These are phyloP conservation scores for Smutsia gigantea DNA, from an alignment of 2,797 vertebrate genomes.

Conservation along the genomic window DNA sequence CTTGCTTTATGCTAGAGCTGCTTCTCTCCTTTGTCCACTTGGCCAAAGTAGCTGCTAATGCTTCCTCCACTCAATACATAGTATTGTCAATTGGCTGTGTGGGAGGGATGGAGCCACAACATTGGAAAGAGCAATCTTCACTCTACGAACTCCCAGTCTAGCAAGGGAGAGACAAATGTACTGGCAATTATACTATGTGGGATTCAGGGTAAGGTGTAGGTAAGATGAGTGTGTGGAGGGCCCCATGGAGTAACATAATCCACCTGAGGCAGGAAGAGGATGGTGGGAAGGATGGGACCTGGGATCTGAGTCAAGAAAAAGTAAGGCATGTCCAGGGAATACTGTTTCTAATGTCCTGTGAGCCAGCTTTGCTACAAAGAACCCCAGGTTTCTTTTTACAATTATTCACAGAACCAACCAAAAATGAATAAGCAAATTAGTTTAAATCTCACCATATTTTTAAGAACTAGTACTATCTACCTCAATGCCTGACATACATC, in stretches of 20 bases:
- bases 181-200: background rate
- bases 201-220: background rate
- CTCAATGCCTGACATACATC: background rate
- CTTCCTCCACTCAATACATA: background rate
- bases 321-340: background rate
- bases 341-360: background rate
- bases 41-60: background rate
- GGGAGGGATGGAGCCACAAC: background rate
- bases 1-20: background rate
- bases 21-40: background rate
- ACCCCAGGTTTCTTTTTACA: background rate
- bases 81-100: background rate
- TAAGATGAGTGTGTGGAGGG: background rate
- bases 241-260: background rate
- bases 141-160: background rate
- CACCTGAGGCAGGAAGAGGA: background rate
- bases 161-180: background rate
- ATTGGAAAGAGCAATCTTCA: background rate
- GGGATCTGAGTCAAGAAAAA: background rate
- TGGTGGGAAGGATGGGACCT: background rate
- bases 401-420: conserved; percentile 21
- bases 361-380: background rate
- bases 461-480: background rate
- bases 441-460: conserved; percentile 7
- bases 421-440: background rate